Evolutionary conservation across 2,888 invertebrate genomes (phyloP), one percentile per base, ranked within the genome.

Genomic region (Petrophora chlorosata): DNA sequence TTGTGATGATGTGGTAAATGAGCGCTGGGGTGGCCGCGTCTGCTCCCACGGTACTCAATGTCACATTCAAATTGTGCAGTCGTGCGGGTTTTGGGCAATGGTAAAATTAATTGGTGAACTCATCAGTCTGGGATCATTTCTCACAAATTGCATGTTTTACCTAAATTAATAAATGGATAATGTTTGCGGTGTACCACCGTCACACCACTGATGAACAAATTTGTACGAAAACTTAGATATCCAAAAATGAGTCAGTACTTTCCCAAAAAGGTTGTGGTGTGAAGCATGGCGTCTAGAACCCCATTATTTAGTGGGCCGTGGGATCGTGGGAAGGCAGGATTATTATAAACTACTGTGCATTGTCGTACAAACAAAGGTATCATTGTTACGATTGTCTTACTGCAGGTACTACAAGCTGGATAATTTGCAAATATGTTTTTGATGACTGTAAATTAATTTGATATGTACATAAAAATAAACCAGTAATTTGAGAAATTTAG

Each of bases 11-110:
- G 65, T 66, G 61, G 67, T 68, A 65, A 69, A 68, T 67, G 62
- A 65, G 65, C 56, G 65, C 57, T 57, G 59, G 59, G 52, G 53
- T 39, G 42, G 57, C 56, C 56, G 52, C 57, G 62, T 59, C 44
- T 49, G 61, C 70, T 83, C 83, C 63, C 83, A 84, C 83, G 77
- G 59, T 58, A 65, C 59, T 75, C 82, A 83, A 82, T 82, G 84
- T 80, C 82, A 79, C 70, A 69, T 67, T 77, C 67, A 72, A 73
- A 73, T 73, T 69, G 69, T 67, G 60, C 45, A 62, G 65, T 67
- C 65, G n/a, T n/a, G n/a, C n/a, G 61, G 50, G 50, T 71, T 76
- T 75, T 76, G 65, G 70, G 71, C 71, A 71, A 70, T 43, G 51
- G 36, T 63, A 45, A 54, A 65, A 67, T 71, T 71, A 73, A 71